A percentile compares a stretch with the other conserved stretches of the same genome.
phyloP scores from a whole-genome alignment of 2,113 vertebrate genomes.

The Sardina pilchardus region DNA sequence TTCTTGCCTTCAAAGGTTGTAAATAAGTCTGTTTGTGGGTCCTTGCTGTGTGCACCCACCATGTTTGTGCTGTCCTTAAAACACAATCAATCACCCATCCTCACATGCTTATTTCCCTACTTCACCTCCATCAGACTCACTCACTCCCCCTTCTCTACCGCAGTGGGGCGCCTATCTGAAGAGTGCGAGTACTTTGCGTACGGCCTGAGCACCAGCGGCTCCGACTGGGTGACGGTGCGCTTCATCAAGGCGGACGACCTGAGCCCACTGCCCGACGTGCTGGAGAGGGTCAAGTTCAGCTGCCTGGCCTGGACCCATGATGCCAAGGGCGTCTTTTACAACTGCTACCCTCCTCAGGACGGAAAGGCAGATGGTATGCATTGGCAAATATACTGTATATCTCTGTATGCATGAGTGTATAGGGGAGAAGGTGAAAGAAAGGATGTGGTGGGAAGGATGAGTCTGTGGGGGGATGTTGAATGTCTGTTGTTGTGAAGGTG shows the following conservation, averaged over 20 bases:
- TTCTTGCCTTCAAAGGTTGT: no score
- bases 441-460: no score
- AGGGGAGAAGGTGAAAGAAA: no score
- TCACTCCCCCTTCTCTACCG: background rate
- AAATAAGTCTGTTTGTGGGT: no score
- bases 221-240: conserved; percentile 72
- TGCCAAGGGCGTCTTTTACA: conserved; percentile 73
- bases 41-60: no score
- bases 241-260: conserved; percentile 69
- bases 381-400: background rate
- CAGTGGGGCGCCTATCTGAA: conserved; percentile 75
- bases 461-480: background rate
- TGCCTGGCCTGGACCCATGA: conserved; percentile 77
- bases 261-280: conserved; percentile 61
- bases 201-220: conserved; percentile 72
- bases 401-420: background rate
- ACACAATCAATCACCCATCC: background rate
- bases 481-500: background rate
- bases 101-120: background rate
- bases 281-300: conserved; percentile 77
- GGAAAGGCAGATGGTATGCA: conserved; percentile 70
- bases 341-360: conserved; percentile 69
- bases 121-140: background rate
- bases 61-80: no score
- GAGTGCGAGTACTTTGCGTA: conserved; percentile 75